Percentiles rank a stretch among this genome's conserved stretches.
phyloP scores from a whole-genome alignment of 1,140 invertebrate species.

The Drosophila insularis region DNA sequence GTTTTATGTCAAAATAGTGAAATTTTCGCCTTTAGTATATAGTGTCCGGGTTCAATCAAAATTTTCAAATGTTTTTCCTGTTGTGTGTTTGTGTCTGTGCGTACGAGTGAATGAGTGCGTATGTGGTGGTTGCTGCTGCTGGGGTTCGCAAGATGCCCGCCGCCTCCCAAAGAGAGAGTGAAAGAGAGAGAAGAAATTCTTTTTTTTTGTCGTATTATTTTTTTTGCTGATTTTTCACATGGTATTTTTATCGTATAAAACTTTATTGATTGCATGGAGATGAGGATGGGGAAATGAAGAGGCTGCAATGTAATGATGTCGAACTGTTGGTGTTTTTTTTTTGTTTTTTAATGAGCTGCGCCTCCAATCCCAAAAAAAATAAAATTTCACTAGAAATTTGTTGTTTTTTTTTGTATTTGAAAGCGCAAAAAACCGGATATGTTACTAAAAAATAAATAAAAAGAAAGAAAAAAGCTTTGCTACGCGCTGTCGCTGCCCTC shows the following conservation, averaged over 20 bases:
- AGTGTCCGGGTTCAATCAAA: slow-evolving; percentile 20
- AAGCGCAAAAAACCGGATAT: slow-evolving; percentile 78
- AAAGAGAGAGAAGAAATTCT: slow-evolving; percentile 11
- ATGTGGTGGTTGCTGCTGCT: slow-evolving; percentile 48
- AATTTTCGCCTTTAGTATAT: not conserved
- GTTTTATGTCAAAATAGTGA: slow-evolving; percentile 4
- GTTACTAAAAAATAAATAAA: slow-evolving; percentile 43
- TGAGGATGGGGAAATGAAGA: slow-evolving; percentile 33
- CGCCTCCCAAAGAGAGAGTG: slow-evolving; percentile 6
- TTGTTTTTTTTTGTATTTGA: slow-evolving; percentile 51
- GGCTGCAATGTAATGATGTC: slow-evolving; percentile 29
- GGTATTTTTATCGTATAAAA: slow-evolving; percentile 42
- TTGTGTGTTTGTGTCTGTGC: slow-evolving; percentile 31
- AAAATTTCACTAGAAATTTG: slow-evolving; percentile 71
- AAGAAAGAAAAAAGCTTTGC: slow-evolving; percentile 27
- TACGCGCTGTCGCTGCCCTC: slow-evolving; percentile 16
- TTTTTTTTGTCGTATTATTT: slow-evolving; percentile 28
- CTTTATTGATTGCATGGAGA: slow-evolving; percentile 71
- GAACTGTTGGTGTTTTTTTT: slow-evolving; percentile 8
- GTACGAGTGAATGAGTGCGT: slow-evolving; percentile 25
- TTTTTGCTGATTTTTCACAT: slow-evolving; percentile 40
- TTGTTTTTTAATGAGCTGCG: not conserved
- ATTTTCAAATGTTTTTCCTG: slow-evolving; percentile 27
- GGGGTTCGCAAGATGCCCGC: slow-evolving; percentile 9
- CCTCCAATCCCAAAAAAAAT: slow-evolving; percentile 26